Conservation (phyloP, 2,113 vertebrate genomes). For the Psilopogon haemacephalus region DNA sequence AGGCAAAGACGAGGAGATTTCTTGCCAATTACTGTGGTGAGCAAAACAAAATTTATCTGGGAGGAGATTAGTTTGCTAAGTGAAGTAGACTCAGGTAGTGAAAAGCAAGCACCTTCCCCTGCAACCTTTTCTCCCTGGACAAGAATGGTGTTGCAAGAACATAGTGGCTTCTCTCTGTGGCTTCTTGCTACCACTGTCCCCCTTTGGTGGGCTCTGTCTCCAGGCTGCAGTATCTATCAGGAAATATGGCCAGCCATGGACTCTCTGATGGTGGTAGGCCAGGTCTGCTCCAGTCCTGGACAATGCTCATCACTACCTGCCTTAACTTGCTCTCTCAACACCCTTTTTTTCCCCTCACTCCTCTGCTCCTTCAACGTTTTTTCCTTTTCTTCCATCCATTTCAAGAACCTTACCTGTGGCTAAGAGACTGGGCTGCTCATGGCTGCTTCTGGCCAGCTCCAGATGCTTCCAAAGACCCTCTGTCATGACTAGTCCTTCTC, state of each 20-base stretch:
- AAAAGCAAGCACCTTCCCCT: background rate
- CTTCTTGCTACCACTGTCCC: accelerated
- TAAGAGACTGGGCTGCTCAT: background rate
- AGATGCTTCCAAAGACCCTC: background rate
- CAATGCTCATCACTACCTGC: accelerated
- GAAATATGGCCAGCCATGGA: background rate
- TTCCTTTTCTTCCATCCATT: background rate
- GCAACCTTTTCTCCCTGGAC: accelerated
- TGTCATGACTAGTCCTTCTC: background rate
- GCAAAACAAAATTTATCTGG: background rate
- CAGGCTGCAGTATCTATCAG: background rate
- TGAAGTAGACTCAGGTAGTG: background rate
- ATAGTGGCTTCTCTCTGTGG: background rate
- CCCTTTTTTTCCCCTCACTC: background rate
- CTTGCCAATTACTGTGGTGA: background rate
- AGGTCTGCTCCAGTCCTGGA: background rate
- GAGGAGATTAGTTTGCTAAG: background rate
- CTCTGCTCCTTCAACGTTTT: background rate
- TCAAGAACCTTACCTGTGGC: accelerated
- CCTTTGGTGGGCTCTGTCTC: background rate
- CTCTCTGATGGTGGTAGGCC: accelerated
- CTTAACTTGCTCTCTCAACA: background rate
- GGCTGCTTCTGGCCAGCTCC: background rate
- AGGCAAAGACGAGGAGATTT: background rate
- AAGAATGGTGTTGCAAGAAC: accelerated